Conservation (phyloP, 1,140 invertebrate genomes). For the Temnothorax longispinosus region DNA sequence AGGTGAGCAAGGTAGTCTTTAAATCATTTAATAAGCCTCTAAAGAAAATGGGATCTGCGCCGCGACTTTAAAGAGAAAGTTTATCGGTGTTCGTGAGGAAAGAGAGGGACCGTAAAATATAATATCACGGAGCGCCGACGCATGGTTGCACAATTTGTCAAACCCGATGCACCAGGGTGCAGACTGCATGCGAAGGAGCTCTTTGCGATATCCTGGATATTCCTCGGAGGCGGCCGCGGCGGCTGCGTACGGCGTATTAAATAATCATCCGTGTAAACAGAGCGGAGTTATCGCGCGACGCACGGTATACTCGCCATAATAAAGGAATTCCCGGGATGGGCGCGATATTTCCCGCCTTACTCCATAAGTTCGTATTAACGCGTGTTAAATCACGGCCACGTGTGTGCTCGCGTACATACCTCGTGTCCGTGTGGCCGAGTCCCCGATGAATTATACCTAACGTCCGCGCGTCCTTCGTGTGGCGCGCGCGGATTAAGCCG, state of each 20-base stretch:
- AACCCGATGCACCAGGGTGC: not conserved
- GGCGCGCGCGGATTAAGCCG: slow-evolving; percentile 18
- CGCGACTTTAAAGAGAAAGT: not conserved
- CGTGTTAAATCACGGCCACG: not conserved
- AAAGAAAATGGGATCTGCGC: not conserved
- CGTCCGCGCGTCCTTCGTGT: not conserved
- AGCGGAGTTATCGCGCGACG: not conserved
- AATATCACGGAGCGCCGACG: not conserved
- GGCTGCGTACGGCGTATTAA: not conserved
- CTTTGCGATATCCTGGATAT: not conserved
- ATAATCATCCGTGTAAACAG: slow-evolving; percentile 33
- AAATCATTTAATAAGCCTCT: not conserved
- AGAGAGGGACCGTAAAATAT: not conserved
- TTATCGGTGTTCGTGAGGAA: not conserved
- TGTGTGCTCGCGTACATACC: not conserved
- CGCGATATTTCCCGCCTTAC: slow-evolving; percentile 1
- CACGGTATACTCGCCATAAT: not conserved
- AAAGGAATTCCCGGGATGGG: not conserved
- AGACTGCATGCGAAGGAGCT: not conserved
- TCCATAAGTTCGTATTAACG: not conserved
- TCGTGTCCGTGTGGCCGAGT: not conserved
- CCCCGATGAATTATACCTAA: slow-evolving; percentile 17
- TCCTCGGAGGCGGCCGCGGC: not conserved
- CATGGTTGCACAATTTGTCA: slow-evolving; percentile 43
- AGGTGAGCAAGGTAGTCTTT: not conserved